Base-by-base conservation (phyloP, 2,888 invertebrate genomes). In the Diabrotica balteata region DNA sequence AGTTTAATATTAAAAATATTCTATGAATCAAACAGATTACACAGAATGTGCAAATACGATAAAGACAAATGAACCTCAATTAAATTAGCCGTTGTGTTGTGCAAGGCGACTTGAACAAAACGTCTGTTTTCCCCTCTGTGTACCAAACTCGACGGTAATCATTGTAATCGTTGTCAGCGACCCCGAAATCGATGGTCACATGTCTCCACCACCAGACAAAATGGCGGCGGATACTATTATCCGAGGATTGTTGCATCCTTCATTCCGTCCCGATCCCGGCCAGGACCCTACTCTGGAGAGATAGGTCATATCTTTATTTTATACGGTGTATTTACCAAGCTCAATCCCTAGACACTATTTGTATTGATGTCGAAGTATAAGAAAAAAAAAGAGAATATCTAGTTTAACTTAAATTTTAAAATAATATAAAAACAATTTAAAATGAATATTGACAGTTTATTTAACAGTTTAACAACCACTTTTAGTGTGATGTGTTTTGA, bases 161-260 rank as follows among this genome's bases (percentile, higher is more conserved):
- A 44, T 55, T 44, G 55, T 63, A 51, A 52, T 47, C 63, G 63
- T 54, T 63, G 63, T 63, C 63, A 55, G 55, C 63, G 57, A 57
- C 63, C 63, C 63, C 63, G 44, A 63, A 63, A 83, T 83, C 82
- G 82, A 83, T 83, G 81, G 80, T 77, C 80, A 77, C 77, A 81
- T 80, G 82, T 83, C 82, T 83, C 80, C 79, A 76, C 76, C 83
- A 82, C 78, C 82, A 79, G 81, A 79, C 81, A 83, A 83, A 83
- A 83, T 83, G 83, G 83, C 77, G 76, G 70, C 77, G 76, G 70
- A 69, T 65, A 67, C 68, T 66, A 70, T 69, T 70, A 67, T 70
- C 57, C 63, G 62, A 65, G 70, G 65, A 66, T 65, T 63, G 63
- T 63, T 63, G 63, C 63, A 63, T 63, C 63, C 63, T 55, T 63